Base-by-base conservation (phyloP, 2,888 invertebrate genomes). In the Eretmocerus hayati region DNA sequence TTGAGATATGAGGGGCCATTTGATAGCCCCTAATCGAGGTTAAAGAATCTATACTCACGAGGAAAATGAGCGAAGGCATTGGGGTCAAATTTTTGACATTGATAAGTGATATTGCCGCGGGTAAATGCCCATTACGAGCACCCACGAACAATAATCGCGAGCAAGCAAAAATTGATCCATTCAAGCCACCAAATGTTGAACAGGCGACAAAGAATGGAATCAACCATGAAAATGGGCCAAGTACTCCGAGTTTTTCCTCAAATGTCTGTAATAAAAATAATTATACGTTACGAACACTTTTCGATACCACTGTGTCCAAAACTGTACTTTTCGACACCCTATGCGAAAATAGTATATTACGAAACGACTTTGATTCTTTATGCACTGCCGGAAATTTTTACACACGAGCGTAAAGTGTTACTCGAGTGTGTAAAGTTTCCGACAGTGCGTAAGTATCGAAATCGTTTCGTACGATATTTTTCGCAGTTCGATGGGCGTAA, bases 201-300 rank as follows among this genome's bases (percentile, higher is more conserved):
- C 92, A 85, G 1, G 95, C 95, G 0, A 97, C 96, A 67, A 95
- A 95, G 41, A 96, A 75, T 0, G 96, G 94, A 88, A 96, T 95
- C 35, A 88, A 80, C 87, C 93, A 94, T 0, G 90, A 79, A 78
- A 92, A 81, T 8, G 80, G 77, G 2, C 92, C 92, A 19, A 95
- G 78, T 66, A n/a, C n/a, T n/a, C n/a, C n/a, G n/a, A 92, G 82
- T 66, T 88, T 85, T 59, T 89, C 84, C 5, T 92, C 91, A 72
- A 94, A 96, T 2, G 90, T 90, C 73, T 83, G n/a, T n/a, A n/a
- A n/a, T n/a, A n/a, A n/a, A 65, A 26, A 72, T 56, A 38, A 50
- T 50, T 39, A 44, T 21, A 5, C 16, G 5, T 40, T 56, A 44
- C 46, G 45, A 42, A n/a, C n/a, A n/a, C n/a, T n/a, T n/a, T n/a